Evolutionary conservation across 2,113 vertebrate species (phyloP).

Genomic region (Arothron firmamentum): DNA sequence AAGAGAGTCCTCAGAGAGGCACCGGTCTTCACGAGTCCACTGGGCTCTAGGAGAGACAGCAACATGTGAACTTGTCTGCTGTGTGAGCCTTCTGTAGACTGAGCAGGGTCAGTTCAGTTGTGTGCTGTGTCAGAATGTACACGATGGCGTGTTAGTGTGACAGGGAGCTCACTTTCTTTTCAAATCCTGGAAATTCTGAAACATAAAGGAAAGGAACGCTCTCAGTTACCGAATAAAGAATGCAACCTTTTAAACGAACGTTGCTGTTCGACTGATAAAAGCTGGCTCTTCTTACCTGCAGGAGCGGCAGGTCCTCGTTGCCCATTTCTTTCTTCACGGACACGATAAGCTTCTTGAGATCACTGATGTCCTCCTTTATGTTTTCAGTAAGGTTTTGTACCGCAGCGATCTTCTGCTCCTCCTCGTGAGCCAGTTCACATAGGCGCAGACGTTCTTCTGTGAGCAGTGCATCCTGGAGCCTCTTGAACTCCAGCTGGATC

Average conservation of each 20-base stretch:
- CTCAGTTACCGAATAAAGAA: constrained; percentile 18
- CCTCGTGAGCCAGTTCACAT: constrained; percentile 54
- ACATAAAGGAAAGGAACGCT: constrained; percentile 2
- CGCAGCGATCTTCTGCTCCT: constrained; percentile 46
- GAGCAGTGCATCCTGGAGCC: constrained; percentile 48
- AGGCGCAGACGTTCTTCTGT: constrained; percentile 59
- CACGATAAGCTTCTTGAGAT: constrained; percentile 49
- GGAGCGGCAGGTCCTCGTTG: constrained; percentile 60
- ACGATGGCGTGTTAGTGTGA: background rate
- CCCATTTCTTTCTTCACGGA: constrained; percentile 66
- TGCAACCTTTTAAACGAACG: background rate
- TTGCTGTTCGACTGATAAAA: background rate
- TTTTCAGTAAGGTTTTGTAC: constrained; percentile 31
- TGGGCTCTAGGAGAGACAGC: constrained; percentile 50
- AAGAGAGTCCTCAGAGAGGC: constrained; percentile 36
- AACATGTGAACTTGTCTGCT: background rate
- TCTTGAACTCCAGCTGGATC: constrained; percentile 69
- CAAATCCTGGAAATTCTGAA: constrained; percentile 69
- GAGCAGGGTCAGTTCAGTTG: too few species aligned
- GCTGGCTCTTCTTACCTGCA: constrained; percentile 48
- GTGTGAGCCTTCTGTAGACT: too few species aligned
- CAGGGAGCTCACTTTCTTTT: constrained; percentile 66
- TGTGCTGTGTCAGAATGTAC: background rate
- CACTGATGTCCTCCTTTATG: constrained; percentile 30
- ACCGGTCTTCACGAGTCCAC: constrained; percentile 58